Conservation (phyloP, 2,113 vertebrate genomes). For the Potamarius usumacintae region DNA sequence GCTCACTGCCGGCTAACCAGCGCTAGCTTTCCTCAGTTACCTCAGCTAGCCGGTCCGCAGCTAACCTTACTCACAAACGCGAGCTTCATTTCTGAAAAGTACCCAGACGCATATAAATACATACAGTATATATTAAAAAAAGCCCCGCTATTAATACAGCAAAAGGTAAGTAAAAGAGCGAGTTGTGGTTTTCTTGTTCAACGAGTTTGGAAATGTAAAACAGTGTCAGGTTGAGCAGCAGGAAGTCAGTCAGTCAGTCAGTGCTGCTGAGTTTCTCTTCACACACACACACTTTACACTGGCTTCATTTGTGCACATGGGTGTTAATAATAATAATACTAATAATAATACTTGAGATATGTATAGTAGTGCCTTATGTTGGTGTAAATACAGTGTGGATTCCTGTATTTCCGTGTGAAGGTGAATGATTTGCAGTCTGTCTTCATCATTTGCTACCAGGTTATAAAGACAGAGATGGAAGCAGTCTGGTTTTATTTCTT, state of each 20-base stretch:
- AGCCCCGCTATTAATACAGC: not conserved
- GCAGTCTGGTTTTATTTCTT: not conserved
- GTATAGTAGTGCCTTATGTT: not conserved
- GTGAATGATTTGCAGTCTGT: not conserved
- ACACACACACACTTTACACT: not conserved
- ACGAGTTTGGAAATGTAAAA: not conserved
- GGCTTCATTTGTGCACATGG: not conserved
- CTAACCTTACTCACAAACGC: too few relatives aligned
- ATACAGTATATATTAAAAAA: not conserved
- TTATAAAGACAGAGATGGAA: not conserved
- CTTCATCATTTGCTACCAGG: not conserved
- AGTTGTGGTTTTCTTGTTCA: not conserved
- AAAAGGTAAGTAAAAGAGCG: not conserved
- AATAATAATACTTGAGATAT: not conserved
- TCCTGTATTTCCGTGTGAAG: too few relatives aligned
- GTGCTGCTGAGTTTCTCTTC: not conserved
- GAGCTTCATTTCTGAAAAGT: not conserved
- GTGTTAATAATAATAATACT: too few relatives aligned
- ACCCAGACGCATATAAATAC: too few relatives aligned
- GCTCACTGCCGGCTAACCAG: not conserved
- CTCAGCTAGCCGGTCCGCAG: too few relatives aligned
- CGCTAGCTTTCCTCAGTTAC: not conserved
- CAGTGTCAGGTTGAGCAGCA: not conserved
- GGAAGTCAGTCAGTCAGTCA: not conserved
- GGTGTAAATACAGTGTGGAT: not conserved